Percentiles rank a stretch among this genome's conserved stretches.
These are phyloP conservation scores for Plectropomus leopardus DNA, from an alignment of 2,113 vertebrate genomes.

Conservation along the genomic window DNA sequence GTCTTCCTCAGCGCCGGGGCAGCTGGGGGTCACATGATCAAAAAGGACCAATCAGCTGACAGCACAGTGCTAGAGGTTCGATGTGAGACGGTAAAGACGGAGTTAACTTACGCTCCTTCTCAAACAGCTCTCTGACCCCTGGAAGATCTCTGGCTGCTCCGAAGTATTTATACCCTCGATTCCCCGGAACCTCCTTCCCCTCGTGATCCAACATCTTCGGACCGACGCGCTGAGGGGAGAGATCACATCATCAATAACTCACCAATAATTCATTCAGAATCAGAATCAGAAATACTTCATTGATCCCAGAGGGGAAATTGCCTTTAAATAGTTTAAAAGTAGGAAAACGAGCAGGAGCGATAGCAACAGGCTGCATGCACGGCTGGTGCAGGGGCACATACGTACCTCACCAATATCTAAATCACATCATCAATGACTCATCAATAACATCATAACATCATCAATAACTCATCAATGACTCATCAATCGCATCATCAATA, in stretches of 20 bases:
- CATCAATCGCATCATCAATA: too few species aligned
- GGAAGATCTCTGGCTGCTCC: slow-evolving; percentile 97
- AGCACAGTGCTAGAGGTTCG: fast-evolving
- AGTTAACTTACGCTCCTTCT: slow-evolving; percentile 92
- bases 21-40: slow-evolving; percentile 77
- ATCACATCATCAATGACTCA: too few species aligned
- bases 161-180: slow-evolving; percentile 98
- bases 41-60: neutral
- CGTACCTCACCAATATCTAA: too few species aligned
- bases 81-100: neutral
- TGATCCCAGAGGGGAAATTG: too few species aligned
- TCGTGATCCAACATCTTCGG: slow-evolving; percentile 97
- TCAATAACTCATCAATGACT: too few species aligned
- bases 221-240: slow-evolving; percentile 88
- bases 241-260: neutral
- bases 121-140: slow-evolving; percentile 96
- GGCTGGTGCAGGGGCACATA: too few species aligned
- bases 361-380: too few species aligned
- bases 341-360: too few species aligned
- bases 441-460: too few species aligned
- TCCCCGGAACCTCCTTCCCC: slow-evolving; percentile 97
- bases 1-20: slow-evolving; percentile 92
- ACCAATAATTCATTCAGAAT: too few species aligned
- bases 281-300: too few species aligned
- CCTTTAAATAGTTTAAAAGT: too few species aligned